Base-by-base conservation (phyloP, 2,113 vertebrate genomes). In the Scalopus aquaticus region DNA sequence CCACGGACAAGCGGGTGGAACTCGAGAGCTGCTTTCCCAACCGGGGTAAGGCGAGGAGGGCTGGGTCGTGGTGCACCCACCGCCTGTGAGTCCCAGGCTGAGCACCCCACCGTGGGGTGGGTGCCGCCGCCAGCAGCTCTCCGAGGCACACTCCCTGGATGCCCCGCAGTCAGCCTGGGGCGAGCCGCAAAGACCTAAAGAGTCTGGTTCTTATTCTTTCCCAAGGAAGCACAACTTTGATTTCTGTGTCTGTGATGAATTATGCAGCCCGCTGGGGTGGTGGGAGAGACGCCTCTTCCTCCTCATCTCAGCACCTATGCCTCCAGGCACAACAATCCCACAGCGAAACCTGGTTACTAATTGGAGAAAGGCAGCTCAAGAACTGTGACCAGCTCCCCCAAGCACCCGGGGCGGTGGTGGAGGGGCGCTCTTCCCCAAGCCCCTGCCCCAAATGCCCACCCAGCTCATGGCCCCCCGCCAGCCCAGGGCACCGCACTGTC, bases 171-270 rank as follows among this genome's bases (percentile, higher is more conserved):
- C 67, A 74, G 67, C 54, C 73, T 0, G 12, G 28, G 77, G 17
- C 16, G 5, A 91, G 49, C 73, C 85, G 67, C 30, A 69, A 10
- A 81, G 72, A 82, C 10, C 19, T 16, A 13, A 44, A 51, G 24
- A 46, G n/a, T 39, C 90, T 49, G 44, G 5, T 37, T 54, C 58
- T 93, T 46, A 56, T 22, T 22, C 72, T 83, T 88, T 51, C 28
- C 58, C 49, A 42, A 1, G 39, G 24, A 54, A 92, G n/a, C 54
- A 28, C 54, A 77, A n/a, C 96, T 78, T 84, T 86, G 83, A 95
- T 91, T 91, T 91, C 79, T 64, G n/a, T 37, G 39, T 74, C 87
- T 79, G 51, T 56, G 64, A 86, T 79, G 79, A 87, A 79, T 87
- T 56, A 81, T 13, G 22, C 5, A 32, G 24, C 54, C 72, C 13